phyloP scores from a whole-genome alignment of 1,140 invertebrate species.

The Musca domestica region DNA sequence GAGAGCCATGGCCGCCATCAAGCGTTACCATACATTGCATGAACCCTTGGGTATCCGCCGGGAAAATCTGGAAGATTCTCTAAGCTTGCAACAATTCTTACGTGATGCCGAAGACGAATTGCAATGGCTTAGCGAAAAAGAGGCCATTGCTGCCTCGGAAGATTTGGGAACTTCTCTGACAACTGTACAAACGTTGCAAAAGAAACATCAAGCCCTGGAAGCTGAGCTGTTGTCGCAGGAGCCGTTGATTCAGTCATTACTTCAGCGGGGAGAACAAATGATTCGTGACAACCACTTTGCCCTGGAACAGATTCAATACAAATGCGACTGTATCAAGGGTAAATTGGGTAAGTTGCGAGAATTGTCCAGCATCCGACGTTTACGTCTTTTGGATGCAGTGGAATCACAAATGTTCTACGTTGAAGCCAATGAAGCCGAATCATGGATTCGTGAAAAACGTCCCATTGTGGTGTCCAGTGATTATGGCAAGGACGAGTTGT shows the following conservation, averaged over 20 bases:
- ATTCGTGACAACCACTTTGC: slow-evolving; percentile 82
- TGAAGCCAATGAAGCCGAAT: slow-evolving; percentile 81
- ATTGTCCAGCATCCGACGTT: slow-evolving; percentile 66
- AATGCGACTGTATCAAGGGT: slow-evolving; percentile 63
- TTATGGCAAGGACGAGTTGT: slow-evolving; percentile 84
- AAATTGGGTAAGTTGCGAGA: slow-evolving; percentile 68
- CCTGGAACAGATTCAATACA: slow-evolving; percentile 58
- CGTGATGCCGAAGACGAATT: slow-evolving; percentile 84
- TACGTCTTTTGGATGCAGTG: slow-evolving; percentile 75
- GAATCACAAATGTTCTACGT: slow-evolving; percentile 87
- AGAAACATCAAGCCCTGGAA: slow-evolving; percentile 89
- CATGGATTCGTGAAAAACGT: slow-evolving; percentile 83
- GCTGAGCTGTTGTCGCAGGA: slow-evolving; percentile 79
- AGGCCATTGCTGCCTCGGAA: slow-evolving; percentile 75
- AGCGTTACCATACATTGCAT: slow-evolving; percentile 77
- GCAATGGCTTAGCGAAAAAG: slow-evolving; percentile 82
- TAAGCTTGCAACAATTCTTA: slow-evolving; percentile 79
- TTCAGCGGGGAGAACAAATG: slow-evolving; percentile 73
- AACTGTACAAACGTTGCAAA: slow-evolving; percentile 93
- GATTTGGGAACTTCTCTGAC: slow-evolving; percentile 74
- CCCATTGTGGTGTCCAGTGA: slow-evolving; percentile 73
- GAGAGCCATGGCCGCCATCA: slow-evolving; percentile 67
- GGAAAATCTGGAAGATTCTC: slow-evolving; percentile 86
- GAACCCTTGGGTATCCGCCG: slow-evolving; percentile 86
- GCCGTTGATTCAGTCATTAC: slow-evolving; percentile 71